Conservation (phyloP, 64 coral and sea anemone genomes). For the Dendrophyllia cribrosa region DNA sequence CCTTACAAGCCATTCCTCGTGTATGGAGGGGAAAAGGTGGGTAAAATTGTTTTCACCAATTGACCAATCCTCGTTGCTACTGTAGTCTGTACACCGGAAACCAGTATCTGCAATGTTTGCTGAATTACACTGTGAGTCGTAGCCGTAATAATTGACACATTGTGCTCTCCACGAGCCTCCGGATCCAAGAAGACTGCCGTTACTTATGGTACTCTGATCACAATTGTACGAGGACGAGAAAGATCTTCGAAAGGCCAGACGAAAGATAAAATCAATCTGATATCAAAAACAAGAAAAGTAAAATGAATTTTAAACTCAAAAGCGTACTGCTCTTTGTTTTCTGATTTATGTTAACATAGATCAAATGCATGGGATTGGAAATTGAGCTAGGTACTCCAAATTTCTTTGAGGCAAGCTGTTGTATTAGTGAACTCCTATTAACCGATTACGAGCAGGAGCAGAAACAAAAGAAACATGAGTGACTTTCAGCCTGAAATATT, state of each 20-base stretch:
- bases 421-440: no score
- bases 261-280: conserved; percentile 56
- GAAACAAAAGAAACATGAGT: no score
- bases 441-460: no score
- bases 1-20: conserved; percentile 19
- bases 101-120: conserved; percentile 22
- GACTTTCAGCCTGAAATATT: no score
- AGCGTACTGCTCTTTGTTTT: no score
- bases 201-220: conserved; percentile 12
- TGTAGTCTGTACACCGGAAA: conserved; percentile 56
- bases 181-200: conserved; percentile 29
- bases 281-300: not conserved
- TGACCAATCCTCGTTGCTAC: conserved; percentile 59
- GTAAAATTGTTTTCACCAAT: conserved; percentile 66
- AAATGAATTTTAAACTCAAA: no score
- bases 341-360: no score
- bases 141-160: not conserved
- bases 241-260: conserved; percentile 57
- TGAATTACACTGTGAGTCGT: not conserved
- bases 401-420: no score
- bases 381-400: no score
- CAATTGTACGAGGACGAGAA: not conserved
- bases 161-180: conserved; percentile 12
- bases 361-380: no score
- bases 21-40: conserved; percentile 31